Percentiles rank a stretch among this genome's conserved stretches.
These are phyloP conservation scores for Lates japonicus DNA, from an alignment of 2,797 vertebrate species.

Conservation along the genomic window DNA sequence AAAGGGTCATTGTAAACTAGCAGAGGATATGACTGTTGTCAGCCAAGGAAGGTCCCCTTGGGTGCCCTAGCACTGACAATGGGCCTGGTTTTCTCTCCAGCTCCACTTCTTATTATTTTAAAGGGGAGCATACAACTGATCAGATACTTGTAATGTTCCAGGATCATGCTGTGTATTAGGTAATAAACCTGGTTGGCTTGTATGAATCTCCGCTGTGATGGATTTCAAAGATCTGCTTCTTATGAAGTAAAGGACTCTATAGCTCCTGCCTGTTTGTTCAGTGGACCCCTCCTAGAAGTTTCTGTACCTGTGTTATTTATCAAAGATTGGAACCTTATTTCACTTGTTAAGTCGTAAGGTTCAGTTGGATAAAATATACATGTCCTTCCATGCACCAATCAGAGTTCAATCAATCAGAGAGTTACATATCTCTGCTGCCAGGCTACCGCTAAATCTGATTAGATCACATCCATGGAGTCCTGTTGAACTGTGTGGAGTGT, in stretches of 20 bases:
- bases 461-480: no score
- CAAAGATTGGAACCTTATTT: no score
- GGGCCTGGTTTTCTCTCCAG: conserved; percentile 7
- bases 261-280: background rate
- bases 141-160: conserved; percentile 37
- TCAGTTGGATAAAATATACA: no score
- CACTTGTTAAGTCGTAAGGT: no score
- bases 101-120: conserved; percentile 33
- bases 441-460: no score
- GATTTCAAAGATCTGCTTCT: conserved; percentile 67
- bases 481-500: no score
- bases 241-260: conserved; percentile 62
- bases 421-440: no score
- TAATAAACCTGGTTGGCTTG: conserved; percentile 54
- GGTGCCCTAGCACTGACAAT: conserved; percentile 25
- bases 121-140: conserved; percentile 31
- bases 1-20: conserved; percentile 52
- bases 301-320: background rate
- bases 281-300: background rate
- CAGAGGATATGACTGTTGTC: conserved; percentile 54
- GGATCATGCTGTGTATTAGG: conserved; percentile 48
- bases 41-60: conserved; percentile 46
- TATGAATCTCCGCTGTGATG: conserved; percentile 50
- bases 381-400: no score
- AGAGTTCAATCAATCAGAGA: no score